A percentile compares a stretch with the other conserved stretches of the same genome.
These are phyloP conservation scores for Agrochola macilenta DNA, from an alignment of 2,888 invertebrate species.

Conservation along the genomic window DNA sequence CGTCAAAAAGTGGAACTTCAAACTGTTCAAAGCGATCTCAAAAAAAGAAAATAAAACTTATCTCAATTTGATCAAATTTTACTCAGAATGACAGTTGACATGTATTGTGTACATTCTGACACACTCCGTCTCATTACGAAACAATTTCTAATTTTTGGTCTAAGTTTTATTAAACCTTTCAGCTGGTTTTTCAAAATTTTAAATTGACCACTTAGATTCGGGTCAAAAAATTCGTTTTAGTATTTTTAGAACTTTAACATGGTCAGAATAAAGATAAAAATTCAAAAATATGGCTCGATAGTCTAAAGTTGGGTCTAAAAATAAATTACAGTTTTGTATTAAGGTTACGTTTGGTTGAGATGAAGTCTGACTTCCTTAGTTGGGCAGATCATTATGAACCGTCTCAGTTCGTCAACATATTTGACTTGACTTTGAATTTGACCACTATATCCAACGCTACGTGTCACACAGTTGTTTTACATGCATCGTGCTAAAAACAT, in stretches of 20 bases:
- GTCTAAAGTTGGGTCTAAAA: neutral
- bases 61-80: no score
- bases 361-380: neutral
- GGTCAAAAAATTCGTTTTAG: neutral
- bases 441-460: neutral
- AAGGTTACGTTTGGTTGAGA: neutral
- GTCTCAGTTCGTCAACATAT: neutral
- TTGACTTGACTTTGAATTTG: neutral
- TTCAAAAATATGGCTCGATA: neutral
- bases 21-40: neutral
- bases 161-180: neutral
- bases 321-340: neutral
- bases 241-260: neutral
- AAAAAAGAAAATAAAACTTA: neutral
- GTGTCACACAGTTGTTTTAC: constrained; percentile 5
- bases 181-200: neutral
- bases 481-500: constrained; percentile 13
- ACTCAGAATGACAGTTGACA: neutral
- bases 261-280: neutral
- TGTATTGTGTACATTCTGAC: neutral
- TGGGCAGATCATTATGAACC: neutral
- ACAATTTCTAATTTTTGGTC: neutral
- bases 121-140: neutral
- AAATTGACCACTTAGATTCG: neutral
- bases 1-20: neutral